A percentile compares a stretch with the other conserved stretches of the same genome.
These are phyloP conservation scores for Aulostomus chinensis DNA, from an alignment of 2,797 vertebrate genomes.

Conservation along the genomic window DNA sequence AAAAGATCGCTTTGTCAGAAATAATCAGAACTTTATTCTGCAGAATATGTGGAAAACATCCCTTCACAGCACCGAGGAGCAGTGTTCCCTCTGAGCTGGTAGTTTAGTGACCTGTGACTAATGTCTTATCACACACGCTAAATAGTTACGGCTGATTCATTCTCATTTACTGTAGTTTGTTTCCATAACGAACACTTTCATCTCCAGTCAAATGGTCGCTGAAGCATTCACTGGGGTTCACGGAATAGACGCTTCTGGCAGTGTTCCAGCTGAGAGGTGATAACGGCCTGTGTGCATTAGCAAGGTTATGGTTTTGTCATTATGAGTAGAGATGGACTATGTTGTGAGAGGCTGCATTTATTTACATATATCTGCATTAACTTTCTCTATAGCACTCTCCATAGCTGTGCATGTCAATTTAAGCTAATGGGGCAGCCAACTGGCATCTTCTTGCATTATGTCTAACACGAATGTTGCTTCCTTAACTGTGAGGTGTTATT, in stretches of 20 bases:
- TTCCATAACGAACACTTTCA: constrained; percentile 23
- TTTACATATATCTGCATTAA: constrained; percentile 4
- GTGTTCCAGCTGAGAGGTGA: constrained; percentile 37
- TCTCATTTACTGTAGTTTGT: constrained; percentile 3
- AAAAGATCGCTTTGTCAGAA: too few relatives aligned
- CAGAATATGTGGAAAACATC: constrained; percentile 34
- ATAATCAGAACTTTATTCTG: constrained; percentile 16
- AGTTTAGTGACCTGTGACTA: constrained; percentile 41
- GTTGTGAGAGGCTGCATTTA: constrained; percentile 26
- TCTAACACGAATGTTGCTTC: too few relatives aligned
- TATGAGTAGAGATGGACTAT: constrained; percentile 24
- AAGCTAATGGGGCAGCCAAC: too few relatives aligned
- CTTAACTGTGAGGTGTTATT: too few relatives aligned
- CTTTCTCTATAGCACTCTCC: background rate
- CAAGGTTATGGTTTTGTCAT: constrained; percentile 44
- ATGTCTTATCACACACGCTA: constrained; percentile 19
- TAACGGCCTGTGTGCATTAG: constrained; percentile 52
- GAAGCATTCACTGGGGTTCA: constrained; percentile 37
- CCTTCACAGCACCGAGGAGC: too few relatives aligned
- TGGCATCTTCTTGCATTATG: too few relatives aligned
- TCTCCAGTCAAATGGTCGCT: constrained; percentile 8
- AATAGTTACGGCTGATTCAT: constrained; percentile 32
- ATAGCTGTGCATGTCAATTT: background rate
- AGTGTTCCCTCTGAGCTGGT: too few relatives aligned
- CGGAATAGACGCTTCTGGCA: constrained; percentile 22